These are phyloP conservation scores for Puntigrus tetrazona DNA, from an alignment of 2,113 vertebrate species.

Conservation along the genomic window DNA sequence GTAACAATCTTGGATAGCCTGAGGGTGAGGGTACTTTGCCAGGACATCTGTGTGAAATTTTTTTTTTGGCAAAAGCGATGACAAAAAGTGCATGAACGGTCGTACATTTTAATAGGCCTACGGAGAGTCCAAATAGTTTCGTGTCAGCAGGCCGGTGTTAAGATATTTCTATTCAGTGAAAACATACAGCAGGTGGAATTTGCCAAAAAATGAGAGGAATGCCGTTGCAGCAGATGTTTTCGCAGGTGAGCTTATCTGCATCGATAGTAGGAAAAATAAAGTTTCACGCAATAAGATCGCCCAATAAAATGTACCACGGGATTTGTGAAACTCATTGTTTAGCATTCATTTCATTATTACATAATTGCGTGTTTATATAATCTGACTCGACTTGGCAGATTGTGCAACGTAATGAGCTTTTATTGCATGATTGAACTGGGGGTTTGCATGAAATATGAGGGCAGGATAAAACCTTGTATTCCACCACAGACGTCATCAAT, in stretches of 20 bases:
- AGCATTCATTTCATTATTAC: background rate
- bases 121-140: background rate
- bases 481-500: background rate
- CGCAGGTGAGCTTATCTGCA: slow-evolving; percentile 12
- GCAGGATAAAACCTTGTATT: background rate
- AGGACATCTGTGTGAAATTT: background rate
- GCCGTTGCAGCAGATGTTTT: slow-evolving; percentile 14
- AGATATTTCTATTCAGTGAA: background rate
- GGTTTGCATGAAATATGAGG: background rate
- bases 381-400: background rate
- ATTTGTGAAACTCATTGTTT: background rate
- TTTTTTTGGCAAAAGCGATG: background rate
- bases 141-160: background rate
- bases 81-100: background rate
- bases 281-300: background rate
- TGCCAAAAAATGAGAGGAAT: slow-evolving; percentile 41
- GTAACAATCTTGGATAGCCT: no score
- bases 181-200: background rate
- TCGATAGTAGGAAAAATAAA: slow-evolving; percentile 1
- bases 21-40: no score
- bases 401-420: slow-evolving; percentile 26
- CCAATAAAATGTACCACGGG: background rate
- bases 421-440: background rate
- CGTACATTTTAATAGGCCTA: background rate
- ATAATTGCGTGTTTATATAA: slow-evolving; percentile 18